phyloP scores from a whole-genome alignment of 2,888 invertebrate genomes.

The Boloria euphrosyne region DNA sequence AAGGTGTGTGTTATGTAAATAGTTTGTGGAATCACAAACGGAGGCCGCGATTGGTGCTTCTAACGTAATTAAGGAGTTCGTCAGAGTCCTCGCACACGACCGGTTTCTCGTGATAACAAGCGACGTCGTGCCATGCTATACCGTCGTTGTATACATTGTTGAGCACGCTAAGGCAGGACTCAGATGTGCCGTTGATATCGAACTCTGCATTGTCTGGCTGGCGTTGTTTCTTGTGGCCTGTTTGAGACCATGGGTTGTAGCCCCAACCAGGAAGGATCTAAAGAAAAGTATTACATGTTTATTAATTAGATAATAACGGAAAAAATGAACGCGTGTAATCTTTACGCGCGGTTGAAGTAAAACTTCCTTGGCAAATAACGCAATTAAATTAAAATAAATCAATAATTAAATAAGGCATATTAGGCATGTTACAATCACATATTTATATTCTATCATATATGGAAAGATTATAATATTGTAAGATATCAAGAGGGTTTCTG shows the following conservation, averaged over 20 bases:
- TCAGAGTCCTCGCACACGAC: slow-evolving; percentile 95
- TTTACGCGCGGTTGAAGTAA: no score
- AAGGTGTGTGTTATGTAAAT: slow-evolving; percentile 25
- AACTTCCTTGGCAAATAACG: no score
- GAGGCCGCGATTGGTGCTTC: slow-evolving; percentile 91
- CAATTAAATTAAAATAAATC: no score
- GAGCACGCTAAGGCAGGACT: slow-evolving; percentile 92
- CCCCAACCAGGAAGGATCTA: slow-evolving; percentile 86
- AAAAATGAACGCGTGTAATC: no score
- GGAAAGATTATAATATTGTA: no score
- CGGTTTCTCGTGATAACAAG: slow-evolving; percentile 96
- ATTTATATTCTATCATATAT: no score
- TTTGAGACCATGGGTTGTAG: slow-evolving; percentile 95
- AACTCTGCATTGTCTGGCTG: slow-evolving; percentile 96
- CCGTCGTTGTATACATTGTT: slow-evolving; percentile 97
- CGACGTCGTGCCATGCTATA: slow-evolving; percentile 96
- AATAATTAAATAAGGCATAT: no score
- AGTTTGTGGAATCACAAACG: slow-evolving; percentile 84
- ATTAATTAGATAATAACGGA: neutral
- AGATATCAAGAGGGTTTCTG: no score
- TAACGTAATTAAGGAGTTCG: slow-evolving; percentile 92
- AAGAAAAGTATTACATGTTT: slow-evolving; percentile 24
- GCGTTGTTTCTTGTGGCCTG: slow-evolving; percentile 93
- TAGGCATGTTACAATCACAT: no score
- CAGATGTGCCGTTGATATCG: slow-evolving; percentile 93